Conservation (phyloP, 1,140 invertebrate species). For the Drosophila sucinea region DNA sequence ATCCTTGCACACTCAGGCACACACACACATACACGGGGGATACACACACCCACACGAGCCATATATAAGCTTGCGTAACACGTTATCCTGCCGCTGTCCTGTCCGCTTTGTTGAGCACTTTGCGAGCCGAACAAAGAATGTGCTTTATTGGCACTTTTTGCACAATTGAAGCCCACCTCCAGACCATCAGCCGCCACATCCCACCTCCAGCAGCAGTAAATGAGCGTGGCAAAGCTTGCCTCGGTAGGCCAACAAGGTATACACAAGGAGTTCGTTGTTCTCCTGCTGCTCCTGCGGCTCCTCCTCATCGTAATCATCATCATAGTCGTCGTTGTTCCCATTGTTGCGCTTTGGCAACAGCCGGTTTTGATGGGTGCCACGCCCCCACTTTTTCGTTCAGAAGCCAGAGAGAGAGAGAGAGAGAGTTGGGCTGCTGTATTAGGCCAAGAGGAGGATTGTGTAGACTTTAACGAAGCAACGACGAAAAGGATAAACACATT, state of each 20-base stretch:
- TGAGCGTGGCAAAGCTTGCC: conserved; percentile 64
- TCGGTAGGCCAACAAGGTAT: conserved; percentile 64
- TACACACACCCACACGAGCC: background rate
- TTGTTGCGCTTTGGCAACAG: conserved; percentile 72
- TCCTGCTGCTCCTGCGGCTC: conserved; percentile 29
- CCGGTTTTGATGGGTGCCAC: conserved; percentile 68
- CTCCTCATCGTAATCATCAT: conserved; percentile 28
- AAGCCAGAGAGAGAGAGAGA: background rate
- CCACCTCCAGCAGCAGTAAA: conserved; percentile 58
- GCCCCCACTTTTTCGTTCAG: conserved; percentile 22
- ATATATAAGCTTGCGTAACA: conserved; percentile 68
- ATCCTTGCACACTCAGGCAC: conserved; percentile 71
- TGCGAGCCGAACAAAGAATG: conserved; percentile 79
- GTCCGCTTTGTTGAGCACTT: conserved; percentile 77
- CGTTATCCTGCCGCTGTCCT: conserved; percentile 55
- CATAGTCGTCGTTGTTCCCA: conserved; percentile 28
- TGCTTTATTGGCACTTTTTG: conserved; percentile 81
- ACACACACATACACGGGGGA: conserved; percentile 27
- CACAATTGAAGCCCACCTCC: conserved; percentile 58
- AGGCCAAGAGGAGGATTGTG: conserved; percentile 22
- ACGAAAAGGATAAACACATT: conserved; percentile 78
- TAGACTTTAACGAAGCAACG: conserved; percentile 45
- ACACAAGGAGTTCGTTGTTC: conserved; percentile 34
- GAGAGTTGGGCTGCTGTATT: conserved; percentile 42
- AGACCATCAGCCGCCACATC: background rate